Percentiles rank a stretch among this genome's conserved stretches.
These are phyloP conservation scores for Knipowitschia caucasica DNA, from an alignment of 2,797 vertebrate genomes.

Conservation along the genomic window DNA sequence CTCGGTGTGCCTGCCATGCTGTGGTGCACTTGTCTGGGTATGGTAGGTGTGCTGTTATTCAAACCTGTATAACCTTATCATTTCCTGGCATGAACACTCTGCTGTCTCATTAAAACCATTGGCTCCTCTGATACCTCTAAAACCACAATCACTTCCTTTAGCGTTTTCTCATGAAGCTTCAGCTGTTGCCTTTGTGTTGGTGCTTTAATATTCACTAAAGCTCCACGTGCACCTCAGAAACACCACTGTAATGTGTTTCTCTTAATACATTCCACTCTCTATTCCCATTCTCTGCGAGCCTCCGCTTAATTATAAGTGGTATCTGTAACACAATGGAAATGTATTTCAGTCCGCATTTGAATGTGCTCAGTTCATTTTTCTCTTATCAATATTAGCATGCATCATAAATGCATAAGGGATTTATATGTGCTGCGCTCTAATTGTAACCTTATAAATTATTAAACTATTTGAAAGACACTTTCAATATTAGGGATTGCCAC, in stretches of 20 bases:
- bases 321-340: conserved; percentile 70
- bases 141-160: conserved; percentile 77
- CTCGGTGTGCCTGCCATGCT: conserved; percentile 24
- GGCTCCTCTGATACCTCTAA: conserved; percentile 67
- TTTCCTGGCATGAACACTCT: conserved; percentile 68
- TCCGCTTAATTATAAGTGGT: conserved; percentile 74
- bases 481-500: conserved; percentile 42
- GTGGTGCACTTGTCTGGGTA: conserved; percentile 21
- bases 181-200: conserved; percentile 70
- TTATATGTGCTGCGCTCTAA: conserved; percentile 58
- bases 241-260: conserved; percentile 45
- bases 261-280: conserved; percentile 57
- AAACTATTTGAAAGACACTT: conserved; percentile 49
- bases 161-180: conserved; percentile 67
- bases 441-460: conserved; percentile 62
- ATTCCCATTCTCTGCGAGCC: conserved; percentile 62
- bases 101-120: conserved; percentile 76
- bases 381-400: conserved; percentile 64
- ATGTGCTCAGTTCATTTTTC: conserved; percentile 63
- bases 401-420: conserved; percentile 69
- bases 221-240: conserved; percentile 51
- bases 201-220: conserved; percentile 74
- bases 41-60: conserved; percentile 54
- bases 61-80: conserved; percentile 68
- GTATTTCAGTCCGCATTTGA: conserved; percentile 64